Base-by-base conservation (phyloP, 1,140 invertebrate species). In the Tigriopus japonicus region DNA sequence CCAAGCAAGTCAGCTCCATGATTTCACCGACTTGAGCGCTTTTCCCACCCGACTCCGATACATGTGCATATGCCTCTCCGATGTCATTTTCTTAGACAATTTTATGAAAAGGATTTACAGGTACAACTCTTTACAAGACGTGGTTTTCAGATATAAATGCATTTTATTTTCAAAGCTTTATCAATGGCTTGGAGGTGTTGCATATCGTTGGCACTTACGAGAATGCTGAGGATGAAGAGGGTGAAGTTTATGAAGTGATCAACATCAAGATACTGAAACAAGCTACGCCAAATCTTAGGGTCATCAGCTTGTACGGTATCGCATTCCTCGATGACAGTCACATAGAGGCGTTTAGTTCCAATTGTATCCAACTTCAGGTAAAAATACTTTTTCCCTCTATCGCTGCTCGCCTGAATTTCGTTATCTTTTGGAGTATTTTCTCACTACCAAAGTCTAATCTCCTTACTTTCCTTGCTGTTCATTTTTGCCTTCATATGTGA, bases 191-290 rank as follows among this genome's bases (percentile, higher is more conserved):
- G n/a, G 91, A 98, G 78, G 89, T 97, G 62, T 76, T 99, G 35
- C 95, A 98, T 75, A 77, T 99, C 21, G 92, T 99, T 69, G 96
- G 95, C 19, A 98, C 95, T 0, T 98, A 98, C 70, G 96, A 99
- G 69, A 95, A 95, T 71, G 83, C 96, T 6, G 93, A 96, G 70
- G 93, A 98, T 69, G 94, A 97, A 68, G 95, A 98, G 69, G 96
- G 99, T 71, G 94, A 98, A 76, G 93, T 97, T 66, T 98, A 99
- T 71, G 95, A 98, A 75, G 95, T 98, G 0, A 93, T 99, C 64
- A 98, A 99, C 71, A 91, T 99, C 17, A 92, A 97, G 71, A 98
- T 96, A 68, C 74, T 98, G 2, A 98, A 98, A 71, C 88, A 87
- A 13, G 91, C 90, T 0, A 91, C 90, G 0, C 92, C 93, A 0